Base-by-base conservation (phyloP, 2,113 vertebrate genomes). In the Fulica atra region DNA sequence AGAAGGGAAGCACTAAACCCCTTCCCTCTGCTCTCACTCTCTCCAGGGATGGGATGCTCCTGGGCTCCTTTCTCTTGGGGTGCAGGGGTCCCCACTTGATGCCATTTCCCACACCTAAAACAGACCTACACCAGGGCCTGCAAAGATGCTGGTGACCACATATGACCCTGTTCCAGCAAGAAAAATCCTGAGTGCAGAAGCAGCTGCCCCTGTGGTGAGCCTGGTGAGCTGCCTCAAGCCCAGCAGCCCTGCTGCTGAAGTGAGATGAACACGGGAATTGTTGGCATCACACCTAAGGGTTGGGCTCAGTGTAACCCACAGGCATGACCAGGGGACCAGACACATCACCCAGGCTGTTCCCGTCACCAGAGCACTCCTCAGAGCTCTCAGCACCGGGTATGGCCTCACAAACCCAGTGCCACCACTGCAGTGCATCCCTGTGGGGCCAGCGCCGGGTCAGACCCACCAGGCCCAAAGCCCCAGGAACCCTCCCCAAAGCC, bases 371-470 rank as follows among this genome's bases (percentile, higher is more conserved):
- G 19, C 15, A 5, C 31, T 1, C 35, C 84, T 8, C 0, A 2
- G 26, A 38, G 54, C 31, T 36, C 36, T 4, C 26, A 6, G 21
- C 17, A 28, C 4, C 19, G 44, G 29, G 8, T 7, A 18, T 0
- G 0, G 60, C 33, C 14, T 15, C 10, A 12, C 0, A 2, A 54
- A 54, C 36, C 7, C 18, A 5, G n/a, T n/a, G 54, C 38, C 46
- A 53, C 53, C 59, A 44, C 51, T 3, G 1, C 29, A 7, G 42
- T 44, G 42, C 13, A 2, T 13, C 56, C 33, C 40, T 8, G 65
- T 2, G 1, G 50, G 48, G 33, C 44, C 61, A n/a, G 69, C 1
- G 1, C 26, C 1, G 1, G 1, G 9, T 24, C 57, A 35, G 24
- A 35, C 24, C 64, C 19, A 2, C 36, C 5, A 4, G 56, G 50